phyloP scores from a whole-genome alignment of 2,888 invertebrate species.

The Anorthoa munda region DNA sequence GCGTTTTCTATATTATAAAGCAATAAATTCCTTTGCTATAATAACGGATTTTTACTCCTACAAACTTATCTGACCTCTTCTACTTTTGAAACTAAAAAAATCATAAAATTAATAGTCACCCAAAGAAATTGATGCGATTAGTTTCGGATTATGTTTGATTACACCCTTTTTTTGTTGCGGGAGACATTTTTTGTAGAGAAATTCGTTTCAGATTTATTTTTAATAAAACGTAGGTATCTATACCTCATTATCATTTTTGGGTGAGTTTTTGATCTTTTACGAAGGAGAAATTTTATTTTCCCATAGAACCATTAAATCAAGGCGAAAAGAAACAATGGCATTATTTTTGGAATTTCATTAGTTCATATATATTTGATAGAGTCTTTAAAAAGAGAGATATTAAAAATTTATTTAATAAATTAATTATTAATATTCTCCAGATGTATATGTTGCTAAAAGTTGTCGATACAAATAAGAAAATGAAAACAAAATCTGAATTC shows the following conservation, averaged over 20 bases:
- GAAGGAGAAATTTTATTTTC: conserved; percentile 18
- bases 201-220: conserved; percentile 74
- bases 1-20: not conserved
- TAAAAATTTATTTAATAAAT: no score
- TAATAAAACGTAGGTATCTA: conserved; percentile 75
- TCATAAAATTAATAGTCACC: conserved; percentile 76
- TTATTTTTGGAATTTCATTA: not conserved
- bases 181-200: conserved; percentile 79
- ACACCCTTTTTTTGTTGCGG: conserved; percentile 75
- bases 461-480: not conserved
- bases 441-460: not conserved
- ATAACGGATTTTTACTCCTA: conserved; percentile 24
- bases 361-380: not conserved
- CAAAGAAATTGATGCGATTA: conserved; percentile 83
- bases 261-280: not conserved
- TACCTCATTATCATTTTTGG: conserved; percentile 38
- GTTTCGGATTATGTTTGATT: conserved; percentile 84
- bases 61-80: conserved; percentile 41
- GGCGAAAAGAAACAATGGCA: not conserved
- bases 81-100: conserved; percentile 44
- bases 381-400: no score
- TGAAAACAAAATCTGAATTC: not conserved
- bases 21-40: conserved; percentile 26
- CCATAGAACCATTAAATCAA: not conserved
- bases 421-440: not conserved